phyloP scores from a whole-genome alignment of 1,140 invertebrate species.

The Tetramorium simillimum region DNA sequence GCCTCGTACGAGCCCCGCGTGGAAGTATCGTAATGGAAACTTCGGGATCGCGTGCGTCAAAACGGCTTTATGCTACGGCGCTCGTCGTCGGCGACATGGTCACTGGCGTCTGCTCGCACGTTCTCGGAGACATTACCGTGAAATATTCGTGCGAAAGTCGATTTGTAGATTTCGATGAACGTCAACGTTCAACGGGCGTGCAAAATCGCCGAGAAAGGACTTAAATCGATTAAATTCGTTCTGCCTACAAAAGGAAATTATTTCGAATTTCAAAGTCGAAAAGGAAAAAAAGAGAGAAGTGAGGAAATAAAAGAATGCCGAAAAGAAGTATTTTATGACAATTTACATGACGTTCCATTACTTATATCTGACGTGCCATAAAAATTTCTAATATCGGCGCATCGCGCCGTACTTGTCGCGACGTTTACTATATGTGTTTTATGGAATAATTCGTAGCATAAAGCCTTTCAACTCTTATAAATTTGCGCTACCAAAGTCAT shows the following conservation, averaged over 20 bases:
- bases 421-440: slow-evolving; percentile 28
- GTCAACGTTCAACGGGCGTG: not conserved
- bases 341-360: not conserved
- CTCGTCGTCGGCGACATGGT: slow-evolving; percentile 44
- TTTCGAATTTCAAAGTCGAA: not conserved
- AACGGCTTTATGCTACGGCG: slow-evolving; percentile 37
- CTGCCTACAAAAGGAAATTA: not conserved
- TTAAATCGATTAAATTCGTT: slow-evolving; percentile 5
- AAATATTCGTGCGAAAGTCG: slow-evolving; percentile 40
- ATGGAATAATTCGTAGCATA: not conserved
- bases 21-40: slow-evolving; percentile 54
- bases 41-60: slow-evolving; percentile 58
- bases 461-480: not conserved
- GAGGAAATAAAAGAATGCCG: not conserved
- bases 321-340: not conserved
- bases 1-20: slow-evolving; percentile 15
- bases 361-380: not conserved
- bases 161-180: slow-evolving; percentile 44
- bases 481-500: not conserved
- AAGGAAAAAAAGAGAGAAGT: too few relatives aligned
- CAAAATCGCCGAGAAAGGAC: not conserved
- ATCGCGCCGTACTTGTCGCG: not conserved
- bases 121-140: slow-evolving; percentile 47
- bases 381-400: slow-evolving; percentile 3
- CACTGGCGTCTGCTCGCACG: slow-evolving; percentile 36